These are phyloP conservation scores for Prenolepis imparis DNA, from an alignment of 2,888 invertebrate genomes.

Conservation along the genomic window DNA sequence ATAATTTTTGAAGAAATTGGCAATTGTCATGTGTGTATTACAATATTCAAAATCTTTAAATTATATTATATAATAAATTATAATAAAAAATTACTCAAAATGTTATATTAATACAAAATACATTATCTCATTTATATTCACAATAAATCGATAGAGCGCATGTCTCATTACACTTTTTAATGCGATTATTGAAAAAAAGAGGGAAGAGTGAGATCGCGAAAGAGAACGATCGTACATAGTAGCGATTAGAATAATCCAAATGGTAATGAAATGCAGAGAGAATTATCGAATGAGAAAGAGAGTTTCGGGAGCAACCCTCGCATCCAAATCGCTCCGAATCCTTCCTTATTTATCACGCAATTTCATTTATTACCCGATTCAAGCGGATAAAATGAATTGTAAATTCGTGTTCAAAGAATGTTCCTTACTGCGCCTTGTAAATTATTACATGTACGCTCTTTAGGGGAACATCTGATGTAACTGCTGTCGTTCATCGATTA, in stretches of 20 bases:
- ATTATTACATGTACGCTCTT: not conserved
- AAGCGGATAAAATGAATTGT: constrained; percentile 58
- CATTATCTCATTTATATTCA: not conserved
- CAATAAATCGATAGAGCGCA: not conserved
- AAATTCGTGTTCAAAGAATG: constrained; percentile 30
- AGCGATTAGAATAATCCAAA: constrained; percentile 67
- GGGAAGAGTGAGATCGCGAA: constrained; percentile 36
- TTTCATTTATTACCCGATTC: constrained; percentile 67
- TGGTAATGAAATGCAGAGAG: constrained; percentile 71
- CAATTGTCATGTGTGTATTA: not conserved
- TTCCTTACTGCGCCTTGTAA: not conserved
- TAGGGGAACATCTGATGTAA: not conserved
- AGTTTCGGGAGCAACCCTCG: constrained; percentile 61
- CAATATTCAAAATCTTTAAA: too few relatives aligned
- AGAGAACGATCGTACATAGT: constrained; percentile 65
- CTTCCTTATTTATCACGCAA: constrained; percentile 72
- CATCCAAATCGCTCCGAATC: constrained; percentile 52
- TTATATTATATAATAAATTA: not conserved
- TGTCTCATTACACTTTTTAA: constrained; percentile 68
- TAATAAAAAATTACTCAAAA: not conserved
- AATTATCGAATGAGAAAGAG: constrained; percentile 79
- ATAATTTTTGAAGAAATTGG: not conserved
- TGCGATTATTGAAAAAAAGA: constrained; percentile 76
- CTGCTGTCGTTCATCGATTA: not conserved
- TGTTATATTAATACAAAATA: not conserved